Evolutionary conservation across 1,140 invertebrate genomes (phyloP).

Genomic region (Drosophila bipectinata): DNA sequence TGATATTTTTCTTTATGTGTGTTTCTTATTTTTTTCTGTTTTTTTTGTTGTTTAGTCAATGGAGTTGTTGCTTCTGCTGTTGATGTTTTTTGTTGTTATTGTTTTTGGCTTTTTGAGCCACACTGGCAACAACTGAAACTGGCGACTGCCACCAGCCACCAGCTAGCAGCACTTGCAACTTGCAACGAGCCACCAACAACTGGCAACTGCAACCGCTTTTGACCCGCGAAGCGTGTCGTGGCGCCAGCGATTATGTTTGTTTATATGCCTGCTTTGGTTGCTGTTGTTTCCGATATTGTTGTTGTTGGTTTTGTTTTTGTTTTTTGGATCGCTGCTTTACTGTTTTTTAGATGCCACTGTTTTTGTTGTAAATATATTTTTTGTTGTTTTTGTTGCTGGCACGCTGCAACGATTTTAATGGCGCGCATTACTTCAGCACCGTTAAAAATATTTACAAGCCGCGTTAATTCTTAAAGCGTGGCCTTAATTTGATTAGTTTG

Average conservation of each 20-base stretch:
- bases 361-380: constrained; percentile 8
- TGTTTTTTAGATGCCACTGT: constrained; percentile 52
- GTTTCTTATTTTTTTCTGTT: constrained; percentile 20
- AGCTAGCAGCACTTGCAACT: constrained; percentile 17
- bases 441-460: constrained; percentile 81
- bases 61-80: constrained; percentile 27
- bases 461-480: constrained; percentile 81
- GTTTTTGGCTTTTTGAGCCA: constrained; percentile 24
- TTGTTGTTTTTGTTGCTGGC: constrained; percentile 51
- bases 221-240: constrained; percentile 80
- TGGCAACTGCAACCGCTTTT: constrained; percentile 78
- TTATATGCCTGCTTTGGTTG: constrained; percentile 71
- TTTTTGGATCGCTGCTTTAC: constrained; percentile 66
- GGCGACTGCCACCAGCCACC: neutral
- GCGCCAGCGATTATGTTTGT: constrained; percentile 82
- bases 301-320: constrained; percentile 29
- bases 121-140: neutral
- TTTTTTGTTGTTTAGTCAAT: constrained; percentile 37
- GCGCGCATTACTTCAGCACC: constrained; percentile 79
- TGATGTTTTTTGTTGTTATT: constrained; percentile 20
- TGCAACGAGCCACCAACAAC: constrained; percentile 36
- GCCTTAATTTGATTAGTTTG: constrained; percentile 81
- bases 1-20: constrained; percentile 35
- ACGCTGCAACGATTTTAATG: constrained; percentile 73
- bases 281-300: constrained; percentile 45